Evolutionary conservation across 1,140 invertebrate genomes (phyloP), one percentile per base, ranked within the genome.

Genomic region (Leucophenga varia): DNA sequence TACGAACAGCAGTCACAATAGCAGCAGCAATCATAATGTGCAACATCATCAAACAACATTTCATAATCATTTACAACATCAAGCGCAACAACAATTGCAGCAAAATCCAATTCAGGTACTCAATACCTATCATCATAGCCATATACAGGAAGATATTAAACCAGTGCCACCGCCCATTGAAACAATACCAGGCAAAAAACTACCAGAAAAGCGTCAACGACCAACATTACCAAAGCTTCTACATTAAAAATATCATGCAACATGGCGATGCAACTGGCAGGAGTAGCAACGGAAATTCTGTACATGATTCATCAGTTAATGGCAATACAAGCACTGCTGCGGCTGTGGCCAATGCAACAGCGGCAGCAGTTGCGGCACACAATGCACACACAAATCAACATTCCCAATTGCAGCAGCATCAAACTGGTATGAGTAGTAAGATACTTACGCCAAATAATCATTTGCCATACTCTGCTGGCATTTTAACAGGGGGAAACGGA

Each of bases 101-200:
- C 30, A 37, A 2, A 64, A 71, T 7, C 42, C 79, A 79, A 36
- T 35, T 5, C 18, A 46, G 44, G 32, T 72, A 52, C 61, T 72
- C 19, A 72, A 72, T 47, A 64, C 68, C 22, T 60, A 67, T 79
- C 52, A 80, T 79, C 72, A 79, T 74, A 64, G 73, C 80, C 76
- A 80, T 72, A 69, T 76, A 39, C 64, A 76, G 30, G 72, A 84
- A 43, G 79, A 82, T 53, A 80, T 83, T 30, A 87, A 89, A 78
- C 90, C 90, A 42, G 88, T 91, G 77, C 90, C 91, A 32, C 91
- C 91, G 16, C 90, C 90, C 2, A 91, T 93, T 57, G 90, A 93
- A 76, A 93, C 90, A 0, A 93, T 93, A 64, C 91, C 91, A 0
- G 87, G 87, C 9, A 91, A 90, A 68, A 90, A 89, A 75, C 78